phyloP scores from a whole-genome alignment of 2,888 invertebrate species.

The Torymus texanus region DNA sequence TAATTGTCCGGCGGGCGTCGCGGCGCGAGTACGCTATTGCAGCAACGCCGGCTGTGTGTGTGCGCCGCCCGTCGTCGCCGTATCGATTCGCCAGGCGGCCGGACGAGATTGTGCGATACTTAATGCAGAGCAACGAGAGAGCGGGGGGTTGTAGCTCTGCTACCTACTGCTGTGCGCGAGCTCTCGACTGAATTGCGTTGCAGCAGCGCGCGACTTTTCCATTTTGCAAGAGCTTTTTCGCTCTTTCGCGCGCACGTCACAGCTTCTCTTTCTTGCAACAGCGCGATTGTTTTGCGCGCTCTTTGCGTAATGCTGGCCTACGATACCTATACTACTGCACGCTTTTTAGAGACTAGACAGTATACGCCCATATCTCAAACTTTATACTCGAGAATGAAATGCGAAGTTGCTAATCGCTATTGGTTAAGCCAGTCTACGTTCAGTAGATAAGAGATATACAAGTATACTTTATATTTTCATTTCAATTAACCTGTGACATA shows the following conservation, averaged over 20 bases:
- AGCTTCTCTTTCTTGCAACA: not conserved
- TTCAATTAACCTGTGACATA: too few relatives aligned
- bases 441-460: too few relatives aligned
- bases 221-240: not conserved
- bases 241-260: not conserved
- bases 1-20: constrained; percentile 19
- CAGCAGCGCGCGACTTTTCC: not conserved
- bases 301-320: too few relatives aligned
- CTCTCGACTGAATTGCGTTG: not conserved
- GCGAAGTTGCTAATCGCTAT: too few relatives aligned
- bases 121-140: constrained; percentile 25
- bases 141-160: not conserved
- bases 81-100: constrained; percentile 28
- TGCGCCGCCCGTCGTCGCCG: constrained; percentile 11
- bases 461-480: too few relatives aligned
- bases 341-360: too few relatives aligned
- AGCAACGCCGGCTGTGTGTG: not conserved
- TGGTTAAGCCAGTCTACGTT: too few relatives aligned
- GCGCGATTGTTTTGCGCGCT: too few relatives aligned
- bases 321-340: too few relatives aligned
- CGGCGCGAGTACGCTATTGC: not conserved
- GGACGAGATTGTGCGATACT: constrained; percentile 39
- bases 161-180: not conserved
- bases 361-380: too few relatives aligned
- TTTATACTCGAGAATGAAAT: too few relatives aligned